Base-by-base conservation (phyloP, 2,797 vertebrate genomes). In the Myiotriccus ornatus region DNA sequence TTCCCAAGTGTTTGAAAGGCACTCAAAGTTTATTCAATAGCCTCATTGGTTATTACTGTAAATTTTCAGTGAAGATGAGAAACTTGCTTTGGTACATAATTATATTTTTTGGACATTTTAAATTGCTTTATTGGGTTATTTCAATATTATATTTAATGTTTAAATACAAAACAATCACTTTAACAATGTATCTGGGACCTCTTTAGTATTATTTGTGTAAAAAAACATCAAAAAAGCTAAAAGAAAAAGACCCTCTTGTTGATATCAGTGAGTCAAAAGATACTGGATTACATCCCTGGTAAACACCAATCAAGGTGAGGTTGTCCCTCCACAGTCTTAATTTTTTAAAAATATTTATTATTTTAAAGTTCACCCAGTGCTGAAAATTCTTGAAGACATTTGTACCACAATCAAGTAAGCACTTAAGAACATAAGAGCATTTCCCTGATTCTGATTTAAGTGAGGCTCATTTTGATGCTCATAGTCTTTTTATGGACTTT, bases 1-100 rank as follows among this genome's bases (percentile, higher is more conserved):
- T 97, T 93, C 91, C 85, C 86, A 96, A 90, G 89, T 95, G 82
- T 97, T 97, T 92, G 97, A 97, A 98, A 98, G 98, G 98, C 98
- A 98, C 98, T 97, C 96, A 91, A 94, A 97, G 95, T 97, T 97
- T 95, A 94, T 96, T 96, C 93, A 95, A 94, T 87, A 95, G 95
- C 96, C 44, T 56, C 86, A 59, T 73, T 95, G 94, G 86, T 96
- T 88, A 89, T 94, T 93, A 96, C 88, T 86, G 78, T 84, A 96
- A 95, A 96, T 95, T 95, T 89, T 93, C 91, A 96, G 56, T 77
- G 95, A 92, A 94, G 87, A 92, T 92, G 59, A 79, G 57, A 92
- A 97, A 96, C 95, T 96, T 97, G 84, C 96, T 98, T 97, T 97
- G 95, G 96, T 97, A 96, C 95, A 96, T 95, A 95, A 93, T 80